These are phyloP conservation scores for Drosophila dives DNA, from an alignment of 2,888 invertebrate genomes.

Conservation along the genomic window DNA sequence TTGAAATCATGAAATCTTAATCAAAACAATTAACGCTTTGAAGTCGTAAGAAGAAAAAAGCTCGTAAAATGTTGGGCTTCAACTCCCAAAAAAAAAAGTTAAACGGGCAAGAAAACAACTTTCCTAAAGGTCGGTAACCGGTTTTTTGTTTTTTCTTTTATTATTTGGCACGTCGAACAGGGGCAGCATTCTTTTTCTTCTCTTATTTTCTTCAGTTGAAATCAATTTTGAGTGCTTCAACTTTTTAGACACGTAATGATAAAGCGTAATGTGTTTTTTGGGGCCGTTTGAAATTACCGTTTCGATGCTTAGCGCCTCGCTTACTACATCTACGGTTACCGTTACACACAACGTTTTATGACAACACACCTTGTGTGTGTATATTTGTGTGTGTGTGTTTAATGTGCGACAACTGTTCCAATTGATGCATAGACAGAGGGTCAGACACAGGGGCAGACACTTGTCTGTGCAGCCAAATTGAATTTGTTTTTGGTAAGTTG, in stretches of 20 bases:
- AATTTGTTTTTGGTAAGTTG: slow-evolving; percentile 68
- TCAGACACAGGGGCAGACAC: background rate
- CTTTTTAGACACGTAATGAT: slow-evolving; percentile 41
- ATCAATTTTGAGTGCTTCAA: slow-evolving; percentile 58
- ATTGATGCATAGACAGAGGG: slow-evolving; percentile 44
- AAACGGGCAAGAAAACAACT: slow-evolving; percentile 53
- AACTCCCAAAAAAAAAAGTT: background rate
- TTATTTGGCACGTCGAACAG: slow-evolving; percentile 44
- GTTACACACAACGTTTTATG: slow-evolving; percentile 62
- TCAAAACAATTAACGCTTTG: slow-evolving; percentile 73
- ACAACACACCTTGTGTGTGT: slow-evolving; percentile 50
- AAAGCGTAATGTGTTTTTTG: slow-evolving; percentile 44
- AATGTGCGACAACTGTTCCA: slow-evolving; percentile 37
- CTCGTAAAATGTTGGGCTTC: slow-evolving; percentile 21
- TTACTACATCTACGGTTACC: slow-evolving; percentile 69
- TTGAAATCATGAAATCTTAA: slow-evolving; percentile 50
- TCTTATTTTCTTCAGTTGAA: slow-evolving; percentile 28
- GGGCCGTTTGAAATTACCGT: slow-evolving; percentile 65
- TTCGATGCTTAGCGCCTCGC: slow-evolving; percentile 59
- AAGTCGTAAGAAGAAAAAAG: slow-evolving; percentile 40
- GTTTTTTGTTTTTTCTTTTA: slow-evolving; percentile 39
- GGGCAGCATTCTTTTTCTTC: slow-evolving; percentile 40
- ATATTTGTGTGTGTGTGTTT: slow-evolving; percentile 8
- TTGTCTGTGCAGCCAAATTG: slow-evolving; percentile 53
- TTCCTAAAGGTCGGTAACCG: slow-evolving; percentile 78